phyloP scores from a whole-genome alignment of 2,888 invertebrate genomes.

The Leptinotarsa rubiginosa region DNA sequence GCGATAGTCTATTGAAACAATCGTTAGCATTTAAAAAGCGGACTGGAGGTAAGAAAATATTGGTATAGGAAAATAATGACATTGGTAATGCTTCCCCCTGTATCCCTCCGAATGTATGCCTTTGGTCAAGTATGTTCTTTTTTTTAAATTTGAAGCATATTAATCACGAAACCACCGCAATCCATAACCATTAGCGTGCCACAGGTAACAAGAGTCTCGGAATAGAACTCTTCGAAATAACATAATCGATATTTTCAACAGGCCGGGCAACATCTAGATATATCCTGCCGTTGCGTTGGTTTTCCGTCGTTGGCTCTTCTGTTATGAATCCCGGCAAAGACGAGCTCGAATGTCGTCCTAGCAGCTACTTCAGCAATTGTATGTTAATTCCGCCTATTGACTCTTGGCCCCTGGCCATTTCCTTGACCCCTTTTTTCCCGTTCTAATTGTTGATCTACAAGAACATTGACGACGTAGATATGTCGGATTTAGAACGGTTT shows the following conservation, averaged over 20 bases:
- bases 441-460: constrained; percentile 39
- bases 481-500: constrained; percentile 26
- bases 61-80: no score
- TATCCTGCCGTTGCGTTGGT: constrained; percentile 21
- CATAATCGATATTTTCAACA: constrained; percentile 50
- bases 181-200: constrained; percentile 36
- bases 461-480: constrained; percentile 34
- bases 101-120: no score
- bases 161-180: no score
- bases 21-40: no score
- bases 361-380: constrained; percentile 49
- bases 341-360: constrained; percentile 25
- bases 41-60: no score
- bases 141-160: no score
- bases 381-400: constrained; percentile 57
- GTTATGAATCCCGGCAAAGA: constrained; percentile 16
- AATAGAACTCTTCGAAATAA: constrained; percentile 15
- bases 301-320: constrained; percentile 13
- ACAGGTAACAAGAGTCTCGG: constrained; percentile 51
- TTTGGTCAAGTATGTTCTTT: no score
- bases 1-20: no score
- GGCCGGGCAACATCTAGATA: constrained; percentile 16
- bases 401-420: constrained; percentile 57
- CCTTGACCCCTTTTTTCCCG: constrained; percentile 57
- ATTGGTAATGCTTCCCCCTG: no score